Conservation (phyloP, 2,113 vertebrate species). For the Peromyscus polionotus region DNA sequence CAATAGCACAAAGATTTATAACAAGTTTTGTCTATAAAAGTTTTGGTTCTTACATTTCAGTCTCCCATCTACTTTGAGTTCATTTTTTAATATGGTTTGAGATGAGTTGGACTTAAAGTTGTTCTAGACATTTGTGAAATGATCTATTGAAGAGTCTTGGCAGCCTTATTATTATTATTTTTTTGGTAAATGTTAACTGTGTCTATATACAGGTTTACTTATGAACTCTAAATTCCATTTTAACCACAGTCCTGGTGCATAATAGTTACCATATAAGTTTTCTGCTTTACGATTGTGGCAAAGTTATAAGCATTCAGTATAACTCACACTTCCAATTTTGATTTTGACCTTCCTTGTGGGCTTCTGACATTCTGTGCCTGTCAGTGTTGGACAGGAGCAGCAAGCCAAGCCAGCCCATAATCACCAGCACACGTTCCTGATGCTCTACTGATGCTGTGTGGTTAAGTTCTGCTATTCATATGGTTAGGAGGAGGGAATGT, state of each 20-base stretch:
- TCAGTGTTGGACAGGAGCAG: background rate
- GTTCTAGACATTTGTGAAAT: background rate
- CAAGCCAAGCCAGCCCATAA: background rate
- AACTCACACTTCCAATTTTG: background rate
- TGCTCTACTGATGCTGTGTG: background rate
- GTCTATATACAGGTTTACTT: background rate
- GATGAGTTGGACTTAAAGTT: background rate
- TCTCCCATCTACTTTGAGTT: background rate
- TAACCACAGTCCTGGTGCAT: background rate
- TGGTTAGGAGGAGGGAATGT: background rate
- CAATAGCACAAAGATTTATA: background rate
- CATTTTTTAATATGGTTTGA: background rate
- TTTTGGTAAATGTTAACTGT: background rate
- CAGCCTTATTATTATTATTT: background rate
- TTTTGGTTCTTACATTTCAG: background rate
- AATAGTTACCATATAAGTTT: background rate
- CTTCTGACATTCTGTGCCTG: background rate
- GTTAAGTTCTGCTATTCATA: background rate
- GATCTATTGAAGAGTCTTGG: background rate
- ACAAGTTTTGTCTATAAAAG: background rate
- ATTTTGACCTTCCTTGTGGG: background rate
- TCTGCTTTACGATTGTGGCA: background rate
- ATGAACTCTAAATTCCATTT: constrained; percentile 4
- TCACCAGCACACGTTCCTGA: background rate
- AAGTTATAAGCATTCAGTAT: background rate